Percentiles rank a stretch among this genome's conserved stretches.
phyloP scores from a whole-genome alignment of 1,140 invertebrate species.

The Druon quercuslanigerum region DNA sequence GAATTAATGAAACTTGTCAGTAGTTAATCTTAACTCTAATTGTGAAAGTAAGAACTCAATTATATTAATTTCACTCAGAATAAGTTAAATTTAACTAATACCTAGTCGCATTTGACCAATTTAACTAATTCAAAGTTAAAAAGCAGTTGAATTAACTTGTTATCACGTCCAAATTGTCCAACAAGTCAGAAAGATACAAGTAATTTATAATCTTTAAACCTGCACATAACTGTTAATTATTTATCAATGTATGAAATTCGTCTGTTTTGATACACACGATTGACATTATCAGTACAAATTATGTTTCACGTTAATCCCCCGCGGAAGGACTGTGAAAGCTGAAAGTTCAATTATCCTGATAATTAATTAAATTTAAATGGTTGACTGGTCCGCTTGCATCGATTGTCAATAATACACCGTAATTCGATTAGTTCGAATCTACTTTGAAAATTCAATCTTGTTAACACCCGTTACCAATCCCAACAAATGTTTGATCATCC shows the following conservation, averaged over 20 bases:
- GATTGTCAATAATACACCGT: slow-evolving; percentile 59
- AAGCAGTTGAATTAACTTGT: not conserved
- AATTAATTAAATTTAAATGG: slow-evolving; percentile 69
- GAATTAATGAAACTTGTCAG: too few species aligned
- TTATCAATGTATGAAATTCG: slow-evolving; percentile 48
- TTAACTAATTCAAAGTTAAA: too few species aligned
- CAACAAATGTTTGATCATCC: too few species aligned
- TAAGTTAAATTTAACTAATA: too few species aligned
- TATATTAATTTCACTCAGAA: too few species aligned
- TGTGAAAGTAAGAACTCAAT: too few species aligned
- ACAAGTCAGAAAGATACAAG: slow-evolving; percentile 40
- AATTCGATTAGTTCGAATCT: slow-evolving; percentile 43
- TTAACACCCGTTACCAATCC: slow-evolving; percentile 4
- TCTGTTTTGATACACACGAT: slow-evolving; percentile 51
- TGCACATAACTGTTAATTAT: slow-evolving; percentile 14
- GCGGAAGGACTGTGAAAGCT: slow-evolving; percentile 57
- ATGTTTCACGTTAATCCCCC: slow-evolving; percentile 63
- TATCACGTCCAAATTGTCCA: not conserved
- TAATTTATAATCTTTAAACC: slow-evolving; percentile 44
- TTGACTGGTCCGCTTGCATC: slow-evolving; percentile 50
- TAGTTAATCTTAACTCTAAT: too few species aligned
- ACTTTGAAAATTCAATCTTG: not conserved
- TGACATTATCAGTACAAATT: slow-evolving; percentile 63
- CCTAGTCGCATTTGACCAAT: too few species aligned
- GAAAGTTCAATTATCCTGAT: slow-evolving; percentile 67